Evolutionary conservation across 2,797 vertebrate species (phyloP), one percentile per base, ranked within the genome.

Genomic region (Esox lucius): DNA sequence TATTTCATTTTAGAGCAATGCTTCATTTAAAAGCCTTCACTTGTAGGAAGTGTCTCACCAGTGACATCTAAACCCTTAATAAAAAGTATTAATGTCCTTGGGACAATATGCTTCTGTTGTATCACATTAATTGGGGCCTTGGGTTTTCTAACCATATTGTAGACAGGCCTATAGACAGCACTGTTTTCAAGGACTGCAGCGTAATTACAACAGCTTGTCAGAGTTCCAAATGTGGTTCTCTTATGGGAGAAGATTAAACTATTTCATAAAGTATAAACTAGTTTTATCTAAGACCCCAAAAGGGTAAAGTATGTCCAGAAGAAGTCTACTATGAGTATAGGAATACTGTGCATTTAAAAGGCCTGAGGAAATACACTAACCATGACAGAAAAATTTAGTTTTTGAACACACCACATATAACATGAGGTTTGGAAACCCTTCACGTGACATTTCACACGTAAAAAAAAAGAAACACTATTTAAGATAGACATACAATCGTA

Each of bases 11-110:
- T 78, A 75, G 70, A 26, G 13, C 80, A 74, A 39, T 81, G 85
- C 90, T 91, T 90, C 88, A 90, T 88, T 85, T 84, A 80, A 76
- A 76, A 84, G 80, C 85, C 83, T 87, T 87, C 86, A 84, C 85
- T 85, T 89, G 85, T 77, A 73, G 61, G 79, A 78, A 79, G 72
- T 68, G 85, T 86, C 80, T 86, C 72, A 75, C 75, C 71, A 71
- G 59, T 81, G 75, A 91, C 87, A 87, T 84, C 79, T 76, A 82
- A 86, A 87, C 81, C 76, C 72, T 77, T 49, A 28, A 68, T 53
- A 73, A 68, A 76, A 75, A 22, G 33, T 11, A 76, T 61, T 42
- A 61, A 59, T 69, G 42, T 70, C 66, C 73, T 62, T 61, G 24
- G 66, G 28, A 56, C 70, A 80, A 72, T 61, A 33, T 39, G 39